A percentile compares a stretch with the other conserved stretches of the same genome.
phyloP scores from a whole-genome alignment of 2,797 vertebrate species.

The Gymnoscopelus microlampas region DNA sequence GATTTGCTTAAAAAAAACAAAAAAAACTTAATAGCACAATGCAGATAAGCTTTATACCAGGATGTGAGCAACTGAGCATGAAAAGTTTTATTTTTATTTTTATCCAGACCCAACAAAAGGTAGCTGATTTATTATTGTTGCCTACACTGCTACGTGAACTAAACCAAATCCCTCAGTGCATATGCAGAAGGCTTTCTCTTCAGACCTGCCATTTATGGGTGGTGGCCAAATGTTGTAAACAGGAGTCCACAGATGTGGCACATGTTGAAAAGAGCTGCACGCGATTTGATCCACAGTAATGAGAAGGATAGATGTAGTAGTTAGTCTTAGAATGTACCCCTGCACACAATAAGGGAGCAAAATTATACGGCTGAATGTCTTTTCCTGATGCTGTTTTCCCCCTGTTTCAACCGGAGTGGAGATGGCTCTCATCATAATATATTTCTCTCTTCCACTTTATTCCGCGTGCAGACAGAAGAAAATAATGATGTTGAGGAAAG shows the following conservation, averaged over 20 bases:
- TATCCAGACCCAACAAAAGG: neutral
- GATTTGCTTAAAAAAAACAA: conserved; percentile 18
- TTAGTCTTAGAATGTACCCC: conserved; percentile 24
- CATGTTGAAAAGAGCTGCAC: conserved; percentile 21
- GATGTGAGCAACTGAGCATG: conserved; percentile 35
- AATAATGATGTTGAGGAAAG: conserved; percentile 21
- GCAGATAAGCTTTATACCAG: conserved; percentile 13
- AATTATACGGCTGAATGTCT: neutral
- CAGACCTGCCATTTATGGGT: conserved; percentile 2
- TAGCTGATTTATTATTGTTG: conserved; percentile 1
- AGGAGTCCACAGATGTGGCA: conserved; percentile 46
- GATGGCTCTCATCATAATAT: neutral
- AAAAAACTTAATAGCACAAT: conserved; percentile 10
- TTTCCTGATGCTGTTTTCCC: conserved; percentile 29
- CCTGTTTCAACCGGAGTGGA: neutral
- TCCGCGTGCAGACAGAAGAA: conserved; percentile 6
- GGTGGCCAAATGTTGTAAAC: conserved; percentile 37
- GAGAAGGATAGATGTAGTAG: neutral
- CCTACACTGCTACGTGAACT: conserved; percentile 22
- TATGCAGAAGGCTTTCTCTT: conserved; percentile 39
- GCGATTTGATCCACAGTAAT: neutral
- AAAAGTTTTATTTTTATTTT: conserved; percentile 10
- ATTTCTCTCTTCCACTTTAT: conserved; percentile 17
- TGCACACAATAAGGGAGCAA: conserved; percentile 17
- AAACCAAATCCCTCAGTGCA: conserved; percentile 23